Evolutionary conservation across 2,113 vertebrate species (phyloP).

Genomic region (Varanus komodoensis): DNA sequence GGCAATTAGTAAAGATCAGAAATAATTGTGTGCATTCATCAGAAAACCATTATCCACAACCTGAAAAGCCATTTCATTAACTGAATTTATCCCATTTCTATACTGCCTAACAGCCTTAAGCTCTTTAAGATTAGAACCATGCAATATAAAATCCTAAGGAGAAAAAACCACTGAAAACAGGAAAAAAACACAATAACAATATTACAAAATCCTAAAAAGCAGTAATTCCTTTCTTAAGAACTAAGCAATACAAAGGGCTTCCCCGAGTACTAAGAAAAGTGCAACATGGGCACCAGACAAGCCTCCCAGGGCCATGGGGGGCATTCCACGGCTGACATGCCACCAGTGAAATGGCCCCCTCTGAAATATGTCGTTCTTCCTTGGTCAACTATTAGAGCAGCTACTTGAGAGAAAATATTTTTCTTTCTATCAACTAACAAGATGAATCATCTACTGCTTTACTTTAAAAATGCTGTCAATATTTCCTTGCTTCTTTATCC

Average conservation of each 20-base stretch:
- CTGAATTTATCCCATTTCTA: too few species aligned
- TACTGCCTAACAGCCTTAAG: too few species aligned
- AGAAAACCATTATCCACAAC: neutral
- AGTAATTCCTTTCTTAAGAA: too few species aligned
- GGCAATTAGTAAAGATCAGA: neutral
- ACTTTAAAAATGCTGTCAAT: conserved; percentile 33
- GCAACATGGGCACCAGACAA: too few species aligned
- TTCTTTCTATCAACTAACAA: conserved; percentile 17
- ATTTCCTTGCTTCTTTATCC: conserved; percentile 31
- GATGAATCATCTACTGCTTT: neutral
- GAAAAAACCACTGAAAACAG: too few species aligned
- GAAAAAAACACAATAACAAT: neutral
- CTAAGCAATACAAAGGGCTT: too few species aligned
- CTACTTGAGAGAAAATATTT: neutral
- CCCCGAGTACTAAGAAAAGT: too few species aligned
- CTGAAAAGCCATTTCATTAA: neutral
- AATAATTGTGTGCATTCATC: neutral
- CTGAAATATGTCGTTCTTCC: neutral
- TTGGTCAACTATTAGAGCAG: neutral
- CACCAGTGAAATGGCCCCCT: neutral
- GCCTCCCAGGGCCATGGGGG: too few species aligned
- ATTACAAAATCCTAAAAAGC: too few species aligned
- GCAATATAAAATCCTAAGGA: too few species aligned
- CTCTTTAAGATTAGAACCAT: too few species aligned
- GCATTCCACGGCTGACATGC: too few species aligned